A percentile compares a stretch with the other conserved stretches of the same genome.
These are phyloP conservation scores for Lacanobia oleracea DNA, from an alignment of 2,888 invertebrate species.

Conservation along the genomic window DNA sequence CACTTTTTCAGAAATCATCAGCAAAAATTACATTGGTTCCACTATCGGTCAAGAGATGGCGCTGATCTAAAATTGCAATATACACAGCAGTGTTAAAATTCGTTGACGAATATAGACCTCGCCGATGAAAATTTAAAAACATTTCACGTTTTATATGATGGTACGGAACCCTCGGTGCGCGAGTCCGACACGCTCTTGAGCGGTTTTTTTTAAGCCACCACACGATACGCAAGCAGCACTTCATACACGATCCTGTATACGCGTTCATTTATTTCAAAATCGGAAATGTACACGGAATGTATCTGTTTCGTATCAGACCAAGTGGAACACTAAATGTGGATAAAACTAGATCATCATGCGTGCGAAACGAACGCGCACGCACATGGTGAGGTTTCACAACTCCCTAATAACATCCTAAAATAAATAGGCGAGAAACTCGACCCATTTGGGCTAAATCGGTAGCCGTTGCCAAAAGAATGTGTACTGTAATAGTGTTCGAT, in stretches of 20 bases:
- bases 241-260: neutral
- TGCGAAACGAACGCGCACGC: slow-evolving; percentile 66
- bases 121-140: no score
- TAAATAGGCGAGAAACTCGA: slow-evolving; percentile 71
- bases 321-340: slow-evolving; percentile 68
- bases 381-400: slow-evolving; percentile 74
- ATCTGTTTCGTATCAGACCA: slow-evolving; percentile 64
- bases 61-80: no score
- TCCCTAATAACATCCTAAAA: slow-evolving; percentile 72
- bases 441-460: slow-evolving; percentile 66
- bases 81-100: no score
- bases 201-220: no score
- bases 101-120: no score
- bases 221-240: neutral
- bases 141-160: no score
- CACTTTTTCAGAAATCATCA: no score
- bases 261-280: slow-evolving; percentile 41
- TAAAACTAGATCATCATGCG: slow-evolving; percentile 70
- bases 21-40: no score
- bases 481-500: slow-evolving; percentile 25
- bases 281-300: slow-evolving; percentile 52
- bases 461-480: slow-evolving; percentile 50
- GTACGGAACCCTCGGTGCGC: no score
- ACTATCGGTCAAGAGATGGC: no score
- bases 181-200: no score